These are phyloP conservation scores for Troglohyphantes excavatus DNA, from an alignment of 2,888 invertebrate genomes.

Conservation along the genomic window DNA sequence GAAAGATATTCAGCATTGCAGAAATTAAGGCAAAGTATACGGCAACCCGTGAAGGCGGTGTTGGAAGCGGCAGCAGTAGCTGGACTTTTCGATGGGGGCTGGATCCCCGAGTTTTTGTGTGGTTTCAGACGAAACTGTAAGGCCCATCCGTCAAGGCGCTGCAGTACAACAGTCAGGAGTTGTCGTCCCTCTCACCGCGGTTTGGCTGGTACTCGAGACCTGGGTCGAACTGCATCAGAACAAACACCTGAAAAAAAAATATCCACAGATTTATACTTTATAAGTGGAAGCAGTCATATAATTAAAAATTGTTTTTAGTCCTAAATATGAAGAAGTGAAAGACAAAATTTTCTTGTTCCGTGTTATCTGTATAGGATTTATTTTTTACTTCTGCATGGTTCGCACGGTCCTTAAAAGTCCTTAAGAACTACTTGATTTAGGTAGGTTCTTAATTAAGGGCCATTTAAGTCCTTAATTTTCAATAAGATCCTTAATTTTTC, in stretches of 20 bases:
- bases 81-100: slow-evolving; percentile 36
- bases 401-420: too few species aligned
- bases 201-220: slow-evolving; percentile 91
- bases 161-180: slow-evolving; percentile 99
- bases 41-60: slow-evolving; percentile 26
- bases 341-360: too few species aligned
- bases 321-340: too few species aligned
- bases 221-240: slow-evolving; percentile 99
- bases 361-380: too few species aligned
- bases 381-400: too few species aligned
- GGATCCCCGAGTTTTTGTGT: background rate
- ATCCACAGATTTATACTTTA: too few species aligned
- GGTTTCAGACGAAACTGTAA: slow-evolving; percentile 92
- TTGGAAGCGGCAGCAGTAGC: slow-evolving; percentile 49
- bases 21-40: slow-evolving; percentile 64
- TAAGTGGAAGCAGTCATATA: too few species aligned
- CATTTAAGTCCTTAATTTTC: too few species aligned
- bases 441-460: too few species aligned
- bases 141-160: slow-evolving; percentile 99
- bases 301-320: too few species aligned
- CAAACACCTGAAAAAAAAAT: slow-evolving; percentile 92
- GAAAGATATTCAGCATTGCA: slow-evolving; percentile 61
- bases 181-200: slow-evolving; percentile 89
- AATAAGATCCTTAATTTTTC: too few species aligned
- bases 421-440: too few species aligned